These are phyloP conservation scores for Drosophila equinoxialis DNA, from an alignment of 1,140 invertebrate species.

Conservation along the genomic window DNA sequence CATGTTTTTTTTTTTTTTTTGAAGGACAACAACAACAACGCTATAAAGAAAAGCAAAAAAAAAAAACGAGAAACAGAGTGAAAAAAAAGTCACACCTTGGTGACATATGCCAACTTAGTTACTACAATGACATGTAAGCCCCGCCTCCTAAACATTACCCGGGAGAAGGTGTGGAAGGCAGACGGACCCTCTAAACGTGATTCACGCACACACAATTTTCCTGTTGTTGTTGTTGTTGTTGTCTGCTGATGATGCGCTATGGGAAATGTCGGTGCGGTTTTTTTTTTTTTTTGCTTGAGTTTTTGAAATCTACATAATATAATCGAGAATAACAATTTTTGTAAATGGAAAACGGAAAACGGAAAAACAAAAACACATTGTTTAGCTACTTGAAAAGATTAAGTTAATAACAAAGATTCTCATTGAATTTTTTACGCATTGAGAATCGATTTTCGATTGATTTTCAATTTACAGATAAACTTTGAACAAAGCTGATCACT, in stretches of 20 bases:
- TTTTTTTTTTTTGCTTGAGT: too few relatives aligned
- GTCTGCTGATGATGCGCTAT: conserved; percentile 21
- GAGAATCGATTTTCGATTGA: not conserved
- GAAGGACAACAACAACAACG: conserved; percentile 13
- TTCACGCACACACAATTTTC: conserved; percentile 12
- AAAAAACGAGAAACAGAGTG: too few relatives aligned
- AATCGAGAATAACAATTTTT: conserved; percentile 14
- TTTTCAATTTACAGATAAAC: not conserved
- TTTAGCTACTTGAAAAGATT: not conserved
- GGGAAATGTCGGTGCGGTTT: conserved; percentile 6
- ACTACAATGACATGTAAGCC: conserved; percentile 67
- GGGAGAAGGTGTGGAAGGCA: not conserved
- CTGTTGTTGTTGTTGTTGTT: conserved; percentile 7
- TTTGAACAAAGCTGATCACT: not conserved
- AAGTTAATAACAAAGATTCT: not conserved
- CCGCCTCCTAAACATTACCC: conserved; percentile 1
- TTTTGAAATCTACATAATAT: conserved; percentile 7
- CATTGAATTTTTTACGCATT: not conserved
- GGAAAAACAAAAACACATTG: conserved; percentile 4
- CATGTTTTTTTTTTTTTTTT: conserved; percentile 11
- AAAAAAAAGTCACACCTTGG: conserved; percentile 61
- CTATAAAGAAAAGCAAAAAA: not conserved
- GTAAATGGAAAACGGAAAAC: not conserved
- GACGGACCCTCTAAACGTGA: conserved; percentile 7
- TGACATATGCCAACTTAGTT: conserved; percentile 71